Conservation (phyloP, 2,797 vertebrate genomes). For the Phoebastria nigripes region DNA sequence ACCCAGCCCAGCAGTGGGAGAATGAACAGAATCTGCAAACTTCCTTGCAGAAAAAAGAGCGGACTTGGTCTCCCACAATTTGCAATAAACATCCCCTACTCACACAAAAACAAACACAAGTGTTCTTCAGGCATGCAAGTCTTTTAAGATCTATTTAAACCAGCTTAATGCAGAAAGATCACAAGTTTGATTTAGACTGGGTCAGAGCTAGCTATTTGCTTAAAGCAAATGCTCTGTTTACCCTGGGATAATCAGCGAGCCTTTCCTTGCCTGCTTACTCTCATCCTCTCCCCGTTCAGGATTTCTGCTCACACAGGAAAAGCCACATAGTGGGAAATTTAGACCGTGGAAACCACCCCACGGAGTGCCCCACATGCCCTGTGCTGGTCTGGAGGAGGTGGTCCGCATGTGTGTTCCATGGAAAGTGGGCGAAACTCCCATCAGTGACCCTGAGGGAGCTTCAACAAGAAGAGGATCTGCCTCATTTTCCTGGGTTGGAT, state of each 20-base stretch:
- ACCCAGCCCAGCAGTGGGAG: not conserved
- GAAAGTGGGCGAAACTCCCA: not conserved
- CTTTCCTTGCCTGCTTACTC: not conserved
- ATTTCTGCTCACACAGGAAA: not conserved
- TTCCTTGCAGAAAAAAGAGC: not conserved
- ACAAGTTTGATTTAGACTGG: not conserved
- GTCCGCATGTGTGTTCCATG: accelerated
- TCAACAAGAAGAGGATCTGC: not conserved
- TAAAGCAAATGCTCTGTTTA: not conserved
- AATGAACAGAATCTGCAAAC: not conserved
- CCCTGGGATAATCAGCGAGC: not conserved
- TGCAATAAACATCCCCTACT: not conserved
- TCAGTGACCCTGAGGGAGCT: not conserved
- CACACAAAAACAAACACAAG: not conserved
- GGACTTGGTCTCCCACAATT: not conserved
- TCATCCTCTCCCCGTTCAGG: not conserved
- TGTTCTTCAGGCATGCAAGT: not conserved
- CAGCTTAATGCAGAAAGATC: not conserved
- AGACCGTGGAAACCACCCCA: not conserved
- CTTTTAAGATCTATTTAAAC: not conserved
- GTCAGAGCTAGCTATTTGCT: not conserved
- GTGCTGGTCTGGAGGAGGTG: not conserved
- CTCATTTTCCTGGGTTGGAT: not conserved
- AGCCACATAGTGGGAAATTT: not conserved
- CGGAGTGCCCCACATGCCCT: accelerated